Percentiles rank a stretch among this genome's conserved stretches.
These are phyloP conservation scores for Melopsittacus undulatus DNA, from an alignment of 2,797 vertebrate genomes.

Conservation along the genomic window DNA sequence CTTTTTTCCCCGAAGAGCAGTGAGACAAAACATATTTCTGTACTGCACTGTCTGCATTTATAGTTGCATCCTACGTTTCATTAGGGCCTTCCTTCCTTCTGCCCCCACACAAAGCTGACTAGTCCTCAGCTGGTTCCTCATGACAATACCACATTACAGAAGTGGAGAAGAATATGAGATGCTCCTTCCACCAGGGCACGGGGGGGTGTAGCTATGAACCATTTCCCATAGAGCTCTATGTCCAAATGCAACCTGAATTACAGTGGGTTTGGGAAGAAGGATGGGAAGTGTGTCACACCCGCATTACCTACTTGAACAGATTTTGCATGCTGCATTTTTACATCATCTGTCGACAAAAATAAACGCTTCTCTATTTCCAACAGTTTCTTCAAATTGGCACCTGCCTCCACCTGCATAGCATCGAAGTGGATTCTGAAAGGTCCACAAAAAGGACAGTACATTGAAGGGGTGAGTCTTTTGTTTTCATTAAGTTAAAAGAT, in stretches of 20 bases:
- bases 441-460: not conserved
- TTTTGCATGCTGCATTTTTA: slow-evolving; percentile 83
- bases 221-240: not conserved
- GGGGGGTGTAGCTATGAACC: not conserved
- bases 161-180: not conserved
- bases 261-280: not conserved
- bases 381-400: slow-evolving; percentile 82
- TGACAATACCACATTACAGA: not conserved
- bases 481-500: not conserved
- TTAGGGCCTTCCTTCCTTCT: not conserved
- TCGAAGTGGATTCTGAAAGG: slow-evolving; percentile 85
- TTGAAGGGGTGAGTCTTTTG: not conserved
- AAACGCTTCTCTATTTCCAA: slow-evolving; percentile 78
- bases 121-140: not conserved
- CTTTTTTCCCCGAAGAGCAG: not conserved
- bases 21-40: not conserved
- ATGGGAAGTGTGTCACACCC: not conserved
- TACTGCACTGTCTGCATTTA: not conserved
- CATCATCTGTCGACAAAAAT: slow-evolving; percentile 75
- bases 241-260: not conserved
- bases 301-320: slow-evolving; percentile 80
- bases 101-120: not conserved
- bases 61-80: not conserved
- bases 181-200: not conserved
- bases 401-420: slow-evolving; percentile 78